Evolutionary conservation across 92 coral and sea anemone genomes (phyloP).

Genomic region (Paragorgia papillata): DNA sequence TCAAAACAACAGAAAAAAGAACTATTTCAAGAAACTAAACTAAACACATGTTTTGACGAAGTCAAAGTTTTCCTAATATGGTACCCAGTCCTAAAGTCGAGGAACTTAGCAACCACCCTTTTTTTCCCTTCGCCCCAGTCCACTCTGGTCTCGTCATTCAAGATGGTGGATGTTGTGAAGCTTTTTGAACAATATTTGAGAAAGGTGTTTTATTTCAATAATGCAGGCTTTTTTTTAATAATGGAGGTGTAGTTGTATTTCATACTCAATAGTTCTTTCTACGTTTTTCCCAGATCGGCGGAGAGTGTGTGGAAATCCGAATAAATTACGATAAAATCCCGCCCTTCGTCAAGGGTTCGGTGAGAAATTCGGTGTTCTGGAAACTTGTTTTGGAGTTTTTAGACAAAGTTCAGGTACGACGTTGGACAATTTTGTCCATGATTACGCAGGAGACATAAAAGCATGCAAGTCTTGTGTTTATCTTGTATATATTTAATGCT

Average conservation of each 20-base stretch:
- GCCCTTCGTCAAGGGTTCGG: neutral
- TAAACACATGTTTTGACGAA: slow-evolving; percentile 6
- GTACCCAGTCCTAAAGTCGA: neutral
- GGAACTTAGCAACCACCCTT: neutral
- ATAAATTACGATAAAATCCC: slow-evolving; percentile 28
- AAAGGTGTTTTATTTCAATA: slow-evolving; percentile 16
- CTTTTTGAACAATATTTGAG: slow-evolving; percentile 24
- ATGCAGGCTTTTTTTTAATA: neutral
- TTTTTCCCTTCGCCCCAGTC: slow-evolving; percentile 1
- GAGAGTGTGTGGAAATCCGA: slow-evolving; percentile 13
- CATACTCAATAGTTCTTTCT: neutral
- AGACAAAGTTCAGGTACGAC: slow-evolving; percentile 15
- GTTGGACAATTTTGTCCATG: neutral
- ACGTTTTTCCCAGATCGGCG: slow-evolving; percentile 12
- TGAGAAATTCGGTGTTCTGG: slow-evolving; percentile 17
- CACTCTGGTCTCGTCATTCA: neutral
- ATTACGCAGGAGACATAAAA: neutral
- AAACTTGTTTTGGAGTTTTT: slow-evolving; percentile 9
- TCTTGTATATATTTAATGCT: no score
- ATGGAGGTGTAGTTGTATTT: neutral
- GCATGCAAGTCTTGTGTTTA: neutral
- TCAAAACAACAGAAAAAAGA: no score
- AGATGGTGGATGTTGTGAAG: slow-evolving; percentile 40
- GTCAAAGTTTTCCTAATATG: neutral
- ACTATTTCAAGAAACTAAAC: neutral